A percentile compares a stretch with the other conserved stretches of the same genome.
phyloP scores from a whole-genome alignment of 2,113 vertebrate genomes.

The Naja naja region DNA sequence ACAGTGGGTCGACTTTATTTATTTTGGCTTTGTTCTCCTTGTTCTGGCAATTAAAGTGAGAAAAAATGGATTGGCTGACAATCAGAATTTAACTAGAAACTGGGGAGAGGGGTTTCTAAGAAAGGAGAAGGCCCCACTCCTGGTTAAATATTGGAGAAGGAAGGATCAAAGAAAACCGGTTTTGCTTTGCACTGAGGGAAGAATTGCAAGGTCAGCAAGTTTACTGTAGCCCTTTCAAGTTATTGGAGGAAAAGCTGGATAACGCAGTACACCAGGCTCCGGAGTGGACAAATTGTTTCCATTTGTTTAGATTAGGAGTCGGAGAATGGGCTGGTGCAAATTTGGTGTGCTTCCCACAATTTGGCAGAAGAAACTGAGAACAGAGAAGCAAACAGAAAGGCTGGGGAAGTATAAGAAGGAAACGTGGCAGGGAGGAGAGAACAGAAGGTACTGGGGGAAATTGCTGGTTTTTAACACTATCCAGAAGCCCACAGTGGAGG shows the following conservation, averaged over 20 bases:
- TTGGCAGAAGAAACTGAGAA: constrained; percentile 60
- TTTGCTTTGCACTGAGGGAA: background rate
- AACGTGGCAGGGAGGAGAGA: constrained; percentile 46
- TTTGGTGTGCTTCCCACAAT: constrained; percentile 46
- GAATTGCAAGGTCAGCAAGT: constrained; percentile 63
- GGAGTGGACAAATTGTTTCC: constrained; percentile 36
- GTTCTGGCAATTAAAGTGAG: background rate
- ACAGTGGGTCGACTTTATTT: background rate
- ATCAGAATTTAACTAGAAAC: background rate
- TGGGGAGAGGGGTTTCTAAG: background rate
- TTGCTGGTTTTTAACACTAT: constrained; percentile 49
- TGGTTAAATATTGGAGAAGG: background rate
- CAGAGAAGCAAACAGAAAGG: constrained; percentile 60
- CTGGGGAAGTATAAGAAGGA: constrained; percentile 60
- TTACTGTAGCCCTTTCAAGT: background rate
- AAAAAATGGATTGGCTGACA: background rate
- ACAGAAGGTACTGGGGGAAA: constrained; percentile 41
- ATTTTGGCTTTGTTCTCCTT: background rate
- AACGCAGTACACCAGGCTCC: constrained; percentile 25
- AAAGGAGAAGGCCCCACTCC: fast-evolving
- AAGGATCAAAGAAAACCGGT: background rate
- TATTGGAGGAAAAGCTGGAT: constrained; percentile 43
- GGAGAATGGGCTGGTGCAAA: constrained; percentile 30
- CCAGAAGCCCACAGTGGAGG: constrained; percentile 30
- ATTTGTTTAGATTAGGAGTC: constrained; percentile 61